Conservation (phyloP, 1,140 invertebrate species). For the Neodiprion pinetum region DNA sequence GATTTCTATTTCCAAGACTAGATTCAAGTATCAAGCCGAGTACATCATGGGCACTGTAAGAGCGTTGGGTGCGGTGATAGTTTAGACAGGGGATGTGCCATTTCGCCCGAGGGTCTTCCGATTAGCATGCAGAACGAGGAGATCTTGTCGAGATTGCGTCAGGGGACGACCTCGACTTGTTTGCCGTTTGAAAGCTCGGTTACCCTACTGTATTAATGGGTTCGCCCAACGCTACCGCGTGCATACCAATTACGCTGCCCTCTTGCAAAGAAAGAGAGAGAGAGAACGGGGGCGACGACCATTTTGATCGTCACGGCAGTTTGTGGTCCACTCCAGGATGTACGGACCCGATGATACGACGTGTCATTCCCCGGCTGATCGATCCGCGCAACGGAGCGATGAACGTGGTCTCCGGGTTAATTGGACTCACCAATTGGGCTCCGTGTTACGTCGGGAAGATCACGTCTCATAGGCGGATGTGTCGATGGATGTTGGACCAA, state of each 20-base stretch:
- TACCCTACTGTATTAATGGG: not conserved
- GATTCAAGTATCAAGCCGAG: too few species aligned
- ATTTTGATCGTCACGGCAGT: not conserved
- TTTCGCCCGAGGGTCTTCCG: not conserved
- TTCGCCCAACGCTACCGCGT: not conserved
- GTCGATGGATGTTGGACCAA: not conserved
- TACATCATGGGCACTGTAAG: not conserved
- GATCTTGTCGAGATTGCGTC: not conserved
- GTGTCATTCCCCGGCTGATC: not conserved
- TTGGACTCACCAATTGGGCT: not conserved
- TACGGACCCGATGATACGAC: not conserved
- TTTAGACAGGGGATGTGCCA: not conserved
- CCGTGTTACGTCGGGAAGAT: not conserved
- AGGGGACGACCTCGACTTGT: constrained; percentile 1
- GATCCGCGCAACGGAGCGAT: too few species aligned
- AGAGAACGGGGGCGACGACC: not conserved
- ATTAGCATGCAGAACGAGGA: constrained; percentile 7
- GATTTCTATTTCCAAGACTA: too few species aligned
- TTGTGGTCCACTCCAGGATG: not conserved
- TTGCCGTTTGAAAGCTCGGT: constrained; percentile 7
- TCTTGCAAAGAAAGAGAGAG: not conserved
- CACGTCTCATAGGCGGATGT: not conserved
- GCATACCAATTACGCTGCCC: not conserved
- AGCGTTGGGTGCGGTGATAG: not conserved
- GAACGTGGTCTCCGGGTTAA: too few species aligned